Evolutionary conservation across 2,797 vertebrate species (phyloP), one percentile per base, ranked within the genome.

Genomic region (Thunnus albacares): DNA sequence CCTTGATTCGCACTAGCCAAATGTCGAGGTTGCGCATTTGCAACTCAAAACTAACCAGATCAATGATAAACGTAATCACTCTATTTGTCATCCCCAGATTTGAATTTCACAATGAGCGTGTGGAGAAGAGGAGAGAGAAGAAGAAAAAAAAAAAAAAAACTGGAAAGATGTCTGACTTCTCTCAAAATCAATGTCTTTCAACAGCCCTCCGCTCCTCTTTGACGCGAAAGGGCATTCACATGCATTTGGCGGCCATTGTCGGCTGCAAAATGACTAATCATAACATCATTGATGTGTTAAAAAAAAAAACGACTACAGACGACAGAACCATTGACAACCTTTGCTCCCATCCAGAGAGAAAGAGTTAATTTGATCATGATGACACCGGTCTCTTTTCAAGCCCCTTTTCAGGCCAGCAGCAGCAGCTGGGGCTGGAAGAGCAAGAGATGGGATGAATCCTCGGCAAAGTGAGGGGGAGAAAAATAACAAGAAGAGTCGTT

Each of bases 281-380:
- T 94, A 96, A 94, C 93, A 94, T 95, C 94, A 95, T 95, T 95
- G 95, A 94, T 83, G 89, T 84, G 84, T 83, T 85, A 85, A 79
- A 77, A 80, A 92, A 85, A 77, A 81, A 73, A 47, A 43, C 63
- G 76, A 87, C 79, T 67, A 87, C 85, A 89, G 80, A 66, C 77
- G 63, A 93, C 87, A 71, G 89, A 66, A 89, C 87, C 90, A 94
- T 93, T 93, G 93, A 93, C 95, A 96, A 95, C 96, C 95, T 95
- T 95, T 95, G 94, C 94, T 93, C 95, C 95, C 90, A 92, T 90
- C 88, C 86, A 92, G 89, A 90, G 88, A 91, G 93, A 92, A 91
- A 89, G 92, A 93, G 94, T 95, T 96, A 95, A 96, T 96, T 94
- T 95, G 94, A 95, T 94, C 90, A 87, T 93, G 91, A 93, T 92